Percentiles rank a stretch among this genome's conserved stretches.
These are phyloP conservation scores for Saccopteryx leptura DNA, from an alignment of 2,113 vertebrate species.

Conservation along the genomic window DNA sequence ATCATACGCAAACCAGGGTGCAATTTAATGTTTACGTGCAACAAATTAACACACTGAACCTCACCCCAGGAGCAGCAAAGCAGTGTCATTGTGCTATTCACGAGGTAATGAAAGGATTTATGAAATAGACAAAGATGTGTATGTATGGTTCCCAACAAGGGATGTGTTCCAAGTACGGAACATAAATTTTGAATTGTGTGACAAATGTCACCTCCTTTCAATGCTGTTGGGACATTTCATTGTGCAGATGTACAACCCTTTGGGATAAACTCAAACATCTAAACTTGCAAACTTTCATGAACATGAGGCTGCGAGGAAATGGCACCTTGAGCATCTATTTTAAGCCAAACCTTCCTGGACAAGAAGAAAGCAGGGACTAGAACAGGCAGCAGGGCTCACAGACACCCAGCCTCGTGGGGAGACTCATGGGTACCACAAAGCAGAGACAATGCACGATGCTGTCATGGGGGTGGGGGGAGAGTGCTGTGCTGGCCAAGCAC, in stretches of 20 bases:
- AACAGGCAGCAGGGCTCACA: not conserved
- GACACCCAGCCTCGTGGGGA: not conserved
- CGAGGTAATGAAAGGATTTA: not conserved
- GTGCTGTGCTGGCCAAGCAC: too few relatives aligned
- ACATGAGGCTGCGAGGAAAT: not conserved
- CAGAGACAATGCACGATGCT: not conserved
- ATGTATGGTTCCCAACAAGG: fast-evolving
- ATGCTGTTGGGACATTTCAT: not conserved
- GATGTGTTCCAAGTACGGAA: not conserved
- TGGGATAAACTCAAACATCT: not conserved
- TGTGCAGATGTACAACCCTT: too few relatives aligned
- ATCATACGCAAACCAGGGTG: too few relatives aligned
- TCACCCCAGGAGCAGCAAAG: not conserved
- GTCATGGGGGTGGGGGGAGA: too few relatives aligned
- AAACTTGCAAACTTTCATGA: not conserved
- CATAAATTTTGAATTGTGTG: not conserved
- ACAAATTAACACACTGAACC: not conserved
- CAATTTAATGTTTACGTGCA: not conserved
- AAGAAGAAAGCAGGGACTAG: not conserved
- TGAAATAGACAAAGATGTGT: not conserved
- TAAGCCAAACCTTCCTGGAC: too few relatives aligned
- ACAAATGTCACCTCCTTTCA: not conserved
- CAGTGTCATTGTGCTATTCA: not conserved
- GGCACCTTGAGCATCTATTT: not conserved
- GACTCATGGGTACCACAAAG: not conserved